These are phyloP conservation scores for Barbus barbus DNA, from an alignment of 2,113 vertebrate species.

Conservation along the genomic window DNA sequence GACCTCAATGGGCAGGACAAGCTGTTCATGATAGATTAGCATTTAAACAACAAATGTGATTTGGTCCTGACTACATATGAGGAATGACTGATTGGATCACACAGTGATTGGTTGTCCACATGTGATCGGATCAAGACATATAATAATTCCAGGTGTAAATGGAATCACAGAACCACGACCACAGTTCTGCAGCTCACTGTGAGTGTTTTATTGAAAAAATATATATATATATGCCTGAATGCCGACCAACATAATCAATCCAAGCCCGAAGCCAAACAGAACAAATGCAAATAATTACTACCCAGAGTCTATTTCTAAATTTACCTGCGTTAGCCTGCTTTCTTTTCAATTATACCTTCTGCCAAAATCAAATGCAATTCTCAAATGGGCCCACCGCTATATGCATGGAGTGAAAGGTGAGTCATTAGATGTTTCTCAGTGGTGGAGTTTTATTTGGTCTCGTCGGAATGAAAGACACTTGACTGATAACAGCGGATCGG, in stretches of 20 bases:
- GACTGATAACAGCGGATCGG: slow-evolving; percentile 51
- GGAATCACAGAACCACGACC: not conserved
- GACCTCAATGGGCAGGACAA: not conserved
- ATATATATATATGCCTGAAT: too few relatives aligned
- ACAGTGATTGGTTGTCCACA: not conserved
- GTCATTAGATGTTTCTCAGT: slow-evolving; percentile 53
- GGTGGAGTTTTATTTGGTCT: slow-evolving; percentile 46
- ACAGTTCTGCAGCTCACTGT: too few relatives aligned
- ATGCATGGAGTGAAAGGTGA: slow-evolving; percentile 46
- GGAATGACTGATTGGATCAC: not conserved
- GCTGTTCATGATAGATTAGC: not conserved
- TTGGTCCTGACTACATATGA: not conserved
- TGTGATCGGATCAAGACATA: not conserved
- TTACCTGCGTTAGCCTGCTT: slow-evolving; percentile 34
- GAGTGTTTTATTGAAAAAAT: too few relatives aligned
- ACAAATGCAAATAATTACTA: slow-evolving; percentile 37
- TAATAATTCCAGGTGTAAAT: slow-evolving; percentile 9
- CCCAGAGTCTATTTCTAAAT: slow-evolving; percentile 44
- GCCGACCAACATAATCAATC: not conserved
- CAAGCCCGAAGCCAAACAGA: not conserved
- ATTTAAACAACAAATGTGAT: not conserved
- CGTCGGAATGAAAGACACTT: slow-evolving; percentile 56
- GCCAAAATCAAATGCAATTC: slow-evolving; percentile 48
- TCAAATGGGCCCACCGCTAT: slow-evolving; percentile 38
- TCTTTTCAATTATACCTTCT: slow-evolving; percentile 51